Evolutionary conservation across 2,113 vertebrate species (phyloP).

Genomic region (Macquaria australasica): DNA sequence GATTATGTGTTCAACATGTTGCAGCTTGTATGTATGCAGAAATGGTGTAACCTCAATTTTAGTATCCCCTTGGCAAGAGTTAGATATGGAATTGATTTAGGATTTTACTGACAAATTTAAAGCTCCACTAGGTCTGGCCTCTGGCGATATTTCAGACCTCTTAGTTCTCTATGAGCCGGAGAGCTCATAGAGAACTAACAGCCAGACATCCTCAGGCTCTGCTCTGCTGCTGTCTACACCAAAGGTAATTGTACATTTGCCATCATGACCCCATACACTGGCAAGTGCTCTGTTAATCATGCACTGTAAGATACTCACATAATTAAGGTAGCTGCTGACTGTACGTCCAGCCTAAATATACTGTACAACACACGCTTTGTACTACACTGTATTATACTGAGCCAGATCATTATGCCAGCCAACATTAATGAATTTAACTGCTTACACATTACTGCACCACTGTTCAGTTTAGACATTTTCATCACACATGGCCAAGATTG

Average conservation of each 20-base stretch:
- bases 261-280: constrained; percentile 46
- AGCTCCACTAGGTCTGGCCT: constrained; percentile 59
- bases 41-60: constrained; percentile 40
- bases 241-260: constrained; percentile 60
- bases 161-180: constrained; percentile 47
- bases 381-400: background rate
- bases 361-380: constrained; percentile 13
- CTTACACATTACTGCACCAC: constrained; percentile 9
- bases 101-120: constrained; percentile 71
- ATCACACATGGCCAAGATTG: background rate
- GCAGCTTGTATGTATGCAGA: constrained; percentile 35
- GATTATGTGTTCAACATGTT: constrained; percentile 52
- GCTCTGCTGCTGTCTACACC: constrained; percentile 30
- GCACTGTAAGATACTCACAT: constrained; percentile 28
- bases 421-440: constrained; percentile 18
- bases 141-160: constrained; percentile 63
- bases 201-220: constrained; percentile 33
- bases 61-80: constrained; percentile 55
- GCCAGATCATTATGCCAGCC: background rate
- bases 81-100: constrained; percentile 60
- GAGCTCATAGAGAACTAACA: constrained; percentile 53
- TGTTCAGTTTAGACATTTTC: constrained; percentile 2
- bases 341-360: constrained; percentile 21
- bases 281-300: constrained; percentile 41
- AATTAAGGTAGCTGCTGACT: constrained; percentile 40